Evolutionary conservation across 2,113 vertebrate genomes (phyloP), one percentile per base, ranked within the genome.

Genomic region (Gobiocypris rarus): DNA sequence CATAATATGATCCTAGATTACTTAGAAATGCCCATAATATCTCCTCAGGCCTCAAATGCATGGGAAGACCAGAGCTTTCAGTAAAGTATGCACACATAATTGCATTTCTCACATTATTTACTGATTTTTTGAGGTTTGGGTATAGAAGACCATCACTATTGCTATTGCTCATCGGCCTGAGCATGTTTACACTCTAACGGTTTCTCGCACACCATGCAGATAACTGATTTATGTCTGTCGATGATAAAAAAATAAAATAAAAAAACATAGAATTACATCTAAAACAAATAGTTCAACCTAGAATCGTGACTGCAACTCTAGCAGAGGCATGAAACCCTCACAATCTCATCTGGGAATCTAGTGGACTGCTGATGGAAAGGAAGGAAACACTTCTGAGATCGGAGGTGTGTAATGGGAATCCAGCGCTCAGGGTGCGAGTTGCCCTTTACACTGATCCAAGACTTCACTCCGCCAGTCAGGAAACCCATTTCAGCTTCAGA

Each of bases 1-100:
- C 78, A 67, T 59, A 80, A 80, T 80, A 50, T 67, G 43, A 80
- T 80, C 59, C 26, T 11, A 67, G 59, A 80, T 67, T 67, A 50
- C 59, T 31, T 50, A 48, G 26, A 45, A 80, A 80, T 67, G 59
- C 41, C 59, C 59, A 67, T 50, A 48, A 22, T 67, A 80, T 80
- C 58, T 67, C 9, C 43, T 50, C 38, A 9, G 45, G 5, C 41
- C 56, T 80, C 43, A 67, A 63, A 67, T 22, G 22, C 43, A 73
- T 24, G 34, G 45, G 43, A 67, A 48, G 26, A 19, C 0, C 9
- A 34, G 78, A 80, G 56, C 56, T 63, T 61, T 61, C 76, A 80
- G 78, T 28, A n/a, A 50, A 67, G 41, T 22, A 65, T 14, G 9
- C 6, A 9, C 34, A 22, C 17, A 50, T 22, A 50, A 67, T 50